Base-by-base conservation (phyloP, 1,140 invertebrate species). In the Gonioctena quinquepunctata region DNA sequence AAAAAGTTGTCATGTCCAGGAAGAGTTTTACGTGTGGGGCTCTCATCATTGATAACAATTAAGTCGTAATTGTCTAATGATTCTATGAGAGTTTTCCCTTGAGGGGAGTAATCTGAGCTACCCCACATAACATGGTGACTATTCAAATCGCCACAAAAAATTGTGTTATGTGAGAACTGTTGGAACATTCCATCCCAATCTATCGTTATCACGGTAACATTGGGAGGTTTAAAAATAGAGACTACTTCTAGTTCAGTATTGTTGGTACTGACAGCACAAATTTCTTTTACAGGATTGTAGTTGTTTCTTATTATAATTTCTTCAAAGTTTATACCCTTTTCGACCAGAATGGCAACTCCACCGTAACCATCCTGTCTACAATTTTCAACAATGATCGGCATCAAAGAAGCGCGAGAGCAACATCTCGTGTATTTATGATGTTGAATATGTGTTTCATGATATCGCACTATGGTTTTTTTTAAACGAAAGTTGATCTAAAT, bases 361-460 rank as follows among this genome's bases (percentile, higher is more conserved):
- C 33, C 33, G n/a, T 42, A 42, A n/a, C 33, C 33, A 42, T 42
- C 33, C 33, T 42, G 33, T 42, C 33, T 42, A 42, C 6, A 42
- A 7, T 42, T 42, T 42, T 42, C n/a, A n/a, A n/a, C 33, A 42
- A 42, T 42, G n/a, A n/a, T n/a, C n/a, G 3, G 18, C 50, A 18
- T 21, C 18, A 18, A 2, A 54, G 50, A 2, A 54, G n/a, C 0
- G 50, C 5, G 21, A 54, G 16, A 18, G 16, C 50, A 54, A 54
- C 6, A 54, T 22, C 21, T 21, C 50, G 18, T 60, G 22, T 7
- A 26, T 60, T 25, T 27, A 5, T 27, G 22, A 60, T 60, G 23
- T 8, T 22, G 25, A 27, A 59, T 59, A 59, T 59, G 22, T 59
- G 3, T 59, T 59, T 27, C n/a, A 23, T 57, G 54, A 27, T 59